These are phyloP conservation scores for Pteruthius melanotis DNA, from an alignment of 2,113 vertebrate species.

Conservation along the genomic window DNA sequence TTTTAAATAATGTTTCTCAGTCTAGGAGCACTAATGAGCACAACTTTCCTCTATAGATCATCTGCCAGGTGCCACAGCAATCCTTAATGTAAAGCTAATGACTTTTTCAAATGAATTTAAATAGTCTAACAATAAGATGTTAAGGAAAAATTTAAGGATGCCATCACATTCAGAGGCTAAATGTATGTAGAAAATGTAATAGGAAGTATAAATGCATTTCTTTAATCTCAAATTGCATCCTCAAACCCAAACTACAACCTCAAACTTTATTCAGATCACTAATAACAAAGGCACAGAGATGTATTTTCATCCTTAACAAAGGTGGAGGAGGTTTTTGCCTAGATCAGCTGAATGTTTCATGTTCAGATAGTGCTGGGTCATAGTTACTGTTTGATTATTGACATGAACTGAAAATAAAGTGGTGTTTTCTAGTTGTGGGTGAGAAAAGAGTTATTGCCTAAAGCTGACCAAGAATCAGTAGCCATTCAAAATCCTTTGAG, in stretches of 20 bases:
- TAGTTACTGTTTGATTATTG: neutral
- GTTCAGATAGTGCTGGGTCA: neutral
- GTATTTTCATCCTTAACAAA: neutral
- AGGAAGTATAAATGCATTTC: neutral
- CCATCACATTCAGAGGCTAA: neutral
- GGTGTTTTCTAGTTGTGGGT: neutral
- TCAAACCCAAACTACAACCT: neutral
- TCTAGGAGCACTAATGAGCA: neutral
- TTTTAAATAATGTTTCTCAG: constrained; percentile 5
- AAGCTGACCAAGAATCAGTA: neutral
- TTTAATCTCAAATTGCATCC: neutral
- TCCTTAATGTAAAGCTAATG: constrained; percentile 45
- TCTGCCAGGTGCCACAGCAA: neutral
- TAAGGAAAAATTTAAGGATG: neutral
- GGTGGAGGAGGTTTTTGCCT: neutral
- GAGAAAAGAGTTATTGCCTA: neutral
- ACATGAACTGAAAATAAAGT: neutral
- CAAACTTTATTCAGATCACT: neutral
- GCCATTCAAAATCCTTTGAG: neutral
- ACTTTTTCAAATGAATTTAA: constrained; percentile 8
- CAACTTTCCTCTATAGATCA: neutral
- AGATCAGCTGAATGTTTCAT: neutral
- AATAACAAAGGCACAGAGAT: neutral
- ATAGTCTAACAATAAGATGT: neutral
- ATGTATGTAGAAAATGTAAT: neutral